Base-by-base conservation (phyloP, 2,113 vertebrate species). In the Gymnocephalus cernua region DNA sequence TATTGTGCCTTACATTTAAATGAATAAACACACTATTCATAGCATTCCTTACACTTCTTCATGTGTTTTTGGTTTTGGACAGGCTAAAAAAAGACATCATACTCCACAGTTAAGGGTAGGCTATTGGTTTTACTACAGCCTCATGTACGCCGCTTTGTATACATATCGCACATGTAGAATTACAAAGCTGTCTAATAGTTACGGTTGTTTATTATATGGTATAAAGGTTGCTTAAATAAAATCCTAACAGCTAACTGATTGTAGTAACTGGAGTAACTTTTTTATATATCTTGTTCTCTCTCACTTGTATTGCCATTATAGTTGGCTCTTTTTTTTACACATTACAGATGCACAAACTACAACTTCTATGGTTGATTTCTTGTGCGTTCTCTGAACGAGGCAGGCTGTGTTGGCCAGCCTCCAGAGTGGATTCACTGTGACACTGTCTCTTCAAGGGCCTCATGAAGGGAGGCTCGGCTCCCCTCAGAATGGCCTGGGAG, bases 401-500 rank as follows among this genome's bases (percentile, higher is more conserved):
- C 86, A 86, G 86, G 74, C 79, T 77, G 59, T 25, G 61, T 80
- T 68, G 86, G 82, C 63, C 76, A 68, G 38, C 64, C 75, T 87
- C 78, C 71, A 78, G 83, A 88, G 73, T 91, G 88, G 88, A 92
- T 92, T 87, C 64, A 32, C 85, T 91, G 77, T 93, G 92, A 92
- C 92, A 78, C 70, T 91, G 90, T 92, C 92, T 92, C 85, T 92
- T 90, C 82, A 57, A 91, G 84, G 84, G 76, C 73, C 79, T 84
- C 74, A 25, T 77, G 87, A 82, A 87, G 64, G 70, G 72, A 87
- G 74, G 85, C 82, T 88, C 47, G 21, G 84, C 76, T 86, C 85
- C 86, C 85, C 71, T 87, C 84, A 83, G 84, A 88, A 87, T 84
- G 92, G 90, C 90, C 91, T 72, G 78, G 74, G 84, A 93, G 86